Base-by-base conservation (phyloP, 2,888 invertebrate genomes). In the Platypus cylindrus region DNA sequence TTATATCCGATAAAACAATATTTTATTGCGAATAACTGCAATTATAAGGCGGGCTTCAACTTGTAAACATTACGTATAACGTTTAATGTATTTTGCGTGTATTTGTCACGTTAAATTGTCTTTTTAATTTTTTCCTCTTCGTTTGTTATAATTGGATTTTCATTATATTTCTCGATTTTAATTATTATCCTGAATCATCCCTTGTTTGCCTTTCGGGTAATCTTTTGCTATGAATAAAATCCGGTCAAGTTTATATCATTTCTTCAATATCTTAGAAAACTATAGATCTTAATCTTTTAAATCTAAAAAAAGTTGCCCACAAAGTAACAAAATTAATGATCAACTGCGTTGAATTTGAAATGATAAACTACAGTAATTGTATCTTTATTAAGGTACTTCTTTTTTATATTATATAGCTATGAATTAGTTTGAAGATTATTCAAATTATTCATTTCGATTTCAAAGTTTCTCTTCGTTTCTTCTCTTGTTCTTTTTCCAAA, bases 1-100 rank as follows among this genome's bases (percentile, higher is more conserved):
- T 59, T 58, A 58, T 56, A 58, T 51, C 55, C 56, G 58, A 59
- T 59, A 58, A 59, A 58, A 59, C 56, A 56, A 55, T 56, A 58
- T 59, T 58, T 58, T 58, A 59, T 56, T 55, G 57, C 54, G 49
- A 56, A 58, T 58, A 55, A 55, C 54, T 52, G 57, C 58, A 56
- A 58, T 59, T 54, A 56, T 55, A 54, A 55, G 50, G 51, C 52
- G 47, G 49, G 51, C 47, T 52, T 53, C 47, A 51, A 48, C 27
- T 44, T 50, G 50, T 51, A 51, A 50, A 49, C 51, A 50, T 50
- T 44, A 39, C 38, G 27, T 38, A 38, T 30, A 30, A n/a, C n/a
- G 36, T 28, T 33, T 34, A 37, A 37, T 34, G 40, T 37, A 37
- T 37, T 40, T 40, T 37, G 34, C 33, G 37, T 28, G 40, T n/a